Conservation (phyloP, 2,888 invertebrate genomes). For the Drosophila nr. perissopoda region DNA sequence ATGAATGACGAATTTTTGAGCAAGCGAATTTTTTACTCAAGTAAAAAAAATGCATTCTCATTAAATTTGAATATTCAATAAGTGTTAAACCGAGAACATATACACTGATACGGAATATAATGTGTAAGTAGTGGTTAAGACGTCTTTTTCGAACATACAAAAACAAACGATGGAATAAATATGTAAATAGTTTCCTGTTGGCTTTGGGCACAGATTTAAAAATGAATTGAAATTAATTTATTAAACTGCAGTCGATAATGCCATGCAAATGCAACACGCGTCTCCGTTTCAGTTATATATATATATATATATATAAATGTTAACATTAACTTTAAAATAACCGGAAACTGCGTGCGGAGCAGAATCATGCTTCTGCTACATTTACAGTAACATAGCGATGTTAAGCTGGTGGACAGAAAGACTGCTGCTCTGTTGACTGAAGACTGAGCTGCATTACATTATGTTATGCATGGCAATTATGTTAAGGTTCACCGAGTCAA, state of each 20-base stretch:
- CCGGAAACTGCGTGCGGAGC: background rate
- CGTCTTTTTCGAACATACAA: background rate
- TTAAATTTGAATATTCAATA: background rate
- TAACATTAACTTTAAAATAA: background rate
- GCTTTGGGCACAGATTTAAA: background rate
- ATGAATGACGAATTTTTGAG: background rate
- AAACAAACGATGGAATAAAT: constrained; percentile 4
- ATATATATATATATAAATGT: background rate
- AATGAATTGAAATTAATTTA: background rate
- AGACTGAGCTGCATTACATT: background rate
- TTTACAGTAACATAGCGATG: background rate
- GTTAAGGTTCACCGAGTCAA: background rate
- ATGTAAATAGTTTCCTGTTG: constrained; percentile 11
- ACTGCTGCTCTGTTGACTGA: background rate
- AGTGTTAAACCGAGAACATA: constrained; percentile 1
- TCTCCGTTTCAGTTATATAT: background rate
- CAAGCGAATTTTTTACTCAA: background rate
- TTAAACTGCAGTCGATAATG: constrained; percentile 2
- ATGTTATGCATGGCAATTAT: background rate
- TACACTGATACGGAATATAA: background rate
- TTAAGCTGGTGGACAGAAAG: background rate
- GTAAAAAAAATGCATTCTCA: background rate
- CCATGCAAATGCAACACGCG: background rate
- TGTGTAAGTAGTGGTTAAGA: background rate
- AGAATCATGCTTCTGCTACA: background rate